Percentiles rank a stretch among this genome's conserved stretches.
These are phyloP conservation scores for Corbicula japonica DNA, from an alignment of 2,888 invertebrate genomes.

Conservation along the genomic window DNA sequence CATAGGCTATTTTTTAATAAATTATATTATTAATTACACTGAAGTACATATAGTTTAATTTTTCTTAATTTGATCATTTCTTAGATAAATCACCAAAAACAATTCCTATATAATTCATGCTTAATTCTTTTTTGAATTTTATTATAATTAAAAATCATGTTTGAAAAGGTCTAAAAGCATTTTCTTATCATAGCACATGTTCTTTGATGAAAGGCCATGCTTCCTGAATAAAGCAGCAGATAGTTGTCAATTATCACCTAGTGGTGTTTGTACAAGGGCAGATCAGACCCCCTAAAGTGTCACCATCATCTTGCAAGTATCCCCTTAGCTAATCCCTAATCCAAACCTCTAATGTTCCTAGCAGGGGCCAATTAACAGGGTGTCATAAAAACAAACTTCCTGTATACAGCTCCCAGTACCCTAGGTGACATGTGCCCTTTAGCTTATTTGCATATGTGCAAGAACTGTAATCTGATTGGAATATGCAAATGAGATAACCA, in stretches of 20 bases:
- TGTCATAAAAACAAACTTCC: conserved; percentile 60
- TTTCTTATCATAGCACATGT: neutral
- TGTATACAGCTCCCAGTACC: conserved; percentile 34
- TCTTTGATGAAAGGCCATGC: neutral
- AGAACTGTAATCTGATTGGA: conserved; percentile 37
- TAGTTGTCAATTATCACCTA: no score
- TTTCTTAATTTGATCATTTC: no score
- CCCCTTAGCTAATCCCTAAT: conserved; percentile 30
- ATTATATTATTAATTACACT: no score
- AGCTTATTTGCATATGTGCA: conserved; percentile 31
- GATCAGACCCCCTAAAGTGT: conserved; percentile 27
- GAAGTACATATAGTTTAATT: no score
- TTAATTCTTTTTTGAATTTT: no score
- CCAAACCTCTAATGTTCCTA: no score
- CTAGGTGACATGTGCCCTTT: conserved; percentile 27
- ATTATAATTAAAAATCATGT: no score
- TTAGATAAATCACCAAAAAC: no score
- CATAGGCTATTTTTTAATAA: no score
- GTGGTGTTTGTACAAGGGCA: no score
- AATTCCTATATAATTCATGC: no score
- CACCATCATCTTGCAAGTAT: conserved; percentile 16
- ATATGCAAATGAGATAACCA: conserved; percentile 21
- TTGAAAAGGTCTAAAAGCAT: no score
- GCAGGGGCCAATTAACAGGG: conserved; percentile 50
- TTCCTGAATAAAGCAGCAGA: conserved; percentile 8